Conservation (phyloP, 1,140 invertebrate species). For the Conopomorpha cramerella region DNA sequence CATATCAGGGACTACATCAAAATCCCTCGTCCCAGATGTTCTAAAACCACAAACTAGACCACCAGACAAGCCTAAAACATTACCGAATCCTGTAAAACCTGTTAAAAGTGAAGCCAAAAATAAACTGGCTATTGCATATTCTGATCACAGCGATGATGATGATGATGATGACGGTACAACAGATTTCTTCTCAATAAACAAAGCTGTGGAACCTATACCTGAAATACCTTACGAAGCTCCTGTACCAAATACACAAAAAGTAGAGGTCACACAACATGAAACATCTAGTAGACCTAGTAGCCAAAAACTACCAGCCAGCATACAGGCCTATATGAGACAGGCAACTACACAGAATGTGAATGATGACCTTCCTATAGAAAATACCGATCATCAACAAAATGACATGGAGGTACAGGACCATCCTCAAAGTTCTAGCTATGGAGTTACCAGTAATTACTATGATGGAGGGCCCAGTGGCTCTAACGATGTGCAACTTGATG, state of each 20-base stretch:
- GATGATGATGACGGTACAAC: constrained; percentile 37
- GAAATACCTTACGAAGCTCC: too few relatives aligned
- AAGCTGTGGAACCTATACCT: constrained; percentile 20
- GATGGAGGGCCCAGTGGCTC: background rate
- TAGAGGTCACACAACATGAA: too few relatives aligned
- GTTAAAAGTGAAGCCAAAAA: background rate
- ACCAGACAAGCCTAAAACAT: background rate
- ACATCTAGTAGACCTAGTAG: constrained; percentile 18
- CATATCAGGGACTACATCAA: constrained; percentile 15
- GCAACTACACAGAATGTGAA: too few relatives aligned
- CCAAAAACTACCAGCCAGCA: constrained; percentile 13
- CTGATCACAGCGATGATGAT: constrained; percentile 53
- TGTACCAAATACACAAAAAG: too few relatives aligned
- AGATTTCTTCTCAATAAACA: constrained; percentile 63
- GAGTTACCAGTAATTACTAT: constrained; percentile 1
- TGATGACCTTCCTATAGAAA: too few relatives aligned
- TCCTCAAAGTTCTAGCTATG: too few relatives aligned
- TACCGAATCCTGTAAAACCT: background rate
- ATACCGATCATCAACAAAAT: constrained; percentile 9
- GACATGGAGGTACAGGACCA: constrained; percentile 9
- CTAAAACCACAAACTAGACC: constrained; percentile 14
- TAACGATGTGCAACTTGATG: constrained; percentile 25
- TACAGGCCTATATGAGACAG: constrained; percentile 40
- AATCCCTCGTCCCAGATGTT: constrained; percentile 34
- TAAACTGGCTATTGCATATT: constrained; percentile 19